A percentile compares a stretch with the other conserved stretches of the same genome.
These are phyloP conservation scores for Oasisia sp. DNA, from an alignment of 2,888 invertebrate genomes.

Conservation along the genomic window DNA sequence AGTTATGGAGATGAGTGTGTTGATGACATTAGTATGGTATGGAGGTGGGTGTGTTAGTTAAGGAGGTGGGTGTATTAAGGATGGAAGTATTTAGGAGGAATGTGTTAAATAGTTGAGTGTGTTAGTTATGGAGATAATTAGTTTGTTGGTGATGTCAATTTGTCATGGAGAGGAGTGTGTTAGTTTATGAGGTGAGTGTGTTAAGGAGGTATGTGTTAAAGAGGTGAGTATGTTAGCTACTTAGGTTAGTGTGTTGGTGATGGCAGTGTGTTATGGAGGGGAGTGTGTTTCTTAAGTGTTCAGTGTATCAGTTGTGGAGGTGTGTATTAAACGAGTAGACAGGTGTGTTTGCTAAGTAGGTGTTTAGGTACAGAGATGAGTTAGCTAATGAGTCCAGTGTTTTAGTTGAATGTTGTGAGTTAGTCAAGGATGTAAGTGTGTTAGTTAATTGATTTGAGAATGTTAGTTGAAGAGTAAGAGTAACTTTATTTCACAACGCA, in stretches of 20 bases:
- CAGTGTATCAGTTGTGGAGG: not conserved
- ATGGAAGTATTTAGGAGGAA: too few species aligned
- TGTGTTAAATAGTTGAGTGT: not conserved
- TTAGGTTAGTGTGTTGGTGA: not conserved
- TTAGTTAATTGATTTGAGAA: not conserved
- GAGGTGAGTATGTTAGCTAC: not conserved
- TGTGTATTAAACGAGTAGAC: not conserved
- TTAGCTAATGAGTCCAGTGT: not conserved
- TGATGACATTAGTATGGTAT: too few species aligned
- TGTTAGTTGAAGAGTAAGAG: too few species aligned
- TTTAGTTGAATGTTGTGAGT: not conserved
- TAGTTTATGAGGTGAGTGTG: not conserved
- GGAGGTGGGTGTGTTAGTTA: not conserved
- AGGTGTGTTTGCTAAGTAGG: too few species aligned
- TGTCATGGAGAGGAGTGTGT: not conserved
- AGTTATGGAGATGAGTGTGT: not conserved
- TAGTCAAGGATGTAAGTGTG: not conserved
- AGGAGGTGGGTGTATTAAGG: not conserved
- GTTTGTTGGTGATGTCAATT: too few species aligned
- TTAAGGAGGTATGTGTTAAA: not conserved
- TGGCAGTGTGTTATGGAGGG: not conserved
- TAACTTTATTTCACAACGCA: too few species aligned
- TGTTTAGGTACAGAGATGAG: not conserved
- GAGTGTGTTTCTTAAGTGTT: not conserved
- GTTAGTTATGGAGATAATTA: not conserved